A percentile compares a stretch with the other conserved stretches of the same genome.
These are phyloP conservation scores for Cataglyphis cursor DNA, from an alignment of 2,888 invertebrate species.

Conservation along the genomic window DNA sequence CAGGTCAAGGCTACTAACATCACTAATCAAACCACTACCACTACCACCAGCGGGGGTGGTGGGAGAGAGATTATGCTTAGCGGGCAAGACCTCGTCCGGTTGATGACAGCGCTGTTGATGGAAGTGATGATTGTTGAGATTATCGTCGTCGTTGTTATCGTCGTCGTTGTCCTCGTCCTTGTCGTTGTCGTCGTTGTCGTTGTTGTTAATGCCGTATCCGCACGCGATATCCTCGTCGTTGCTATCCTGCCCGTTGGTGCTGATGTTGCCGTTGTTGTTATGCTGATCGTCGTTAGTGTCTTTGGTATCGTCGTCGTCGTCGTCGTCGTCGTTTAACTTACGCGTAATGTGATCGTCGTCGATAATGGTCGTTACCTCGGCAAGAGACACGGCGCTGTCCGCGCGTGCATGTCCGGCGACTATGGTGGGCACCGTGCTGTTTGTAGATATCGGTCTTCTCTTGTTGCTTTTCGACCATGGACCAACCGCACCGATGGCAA, in stretches of 20 bases:
- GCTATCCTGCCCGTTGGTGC: slow-evolving; percentile 86
- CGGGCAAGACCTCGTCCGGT: slow-evolving; percentile 69
- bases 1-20: slow-evolving; percentile 74
- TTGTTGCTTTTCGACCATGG: slow-evolving; percentile 74
- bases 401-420: slow-evolving; percentile 74
- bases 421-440: slow-evolving; percentile 78
- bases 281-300: slow-evolving; percentile 87
- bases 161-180: slow-evolving; percentile 86
- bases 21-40: slow-evolving; percentile 67
- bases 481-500: slow-evolving; percentile 53
- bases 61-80: slow-evolving; percentile 70
- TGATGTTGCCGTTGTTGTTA: slow-evolving; percentile 87
- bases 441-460: slow-evolving; percentile 72
- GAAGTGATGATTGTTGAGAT: slow-evolving; percentile 62
- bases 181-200: slow-evolving; percentile 76
- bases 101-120: slow-evolving; percentile 61
- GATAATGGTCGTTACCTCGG: slow-evolving; percentile 79
- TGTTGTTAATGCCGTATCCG: slow-evolving; percentile 84
- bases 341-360: slow-evolving; percentile 66
- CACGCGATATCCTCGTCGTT: slow-evolving; percentile 84
- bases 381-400: slow-evolving; percentile 73
- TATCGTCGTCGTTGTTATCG: slow-evolving; percentile 77
- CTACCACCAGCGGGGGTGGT: slow-evolving; percentile 59
- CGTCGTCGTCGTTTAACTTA: slow-evolving; percentile 73
- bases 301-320: slow-evolving; percentile 62